Base-by-base conservation (phyloP, 2,113 vertebrate genomes). In the Otolemur garnettii region DNA sequence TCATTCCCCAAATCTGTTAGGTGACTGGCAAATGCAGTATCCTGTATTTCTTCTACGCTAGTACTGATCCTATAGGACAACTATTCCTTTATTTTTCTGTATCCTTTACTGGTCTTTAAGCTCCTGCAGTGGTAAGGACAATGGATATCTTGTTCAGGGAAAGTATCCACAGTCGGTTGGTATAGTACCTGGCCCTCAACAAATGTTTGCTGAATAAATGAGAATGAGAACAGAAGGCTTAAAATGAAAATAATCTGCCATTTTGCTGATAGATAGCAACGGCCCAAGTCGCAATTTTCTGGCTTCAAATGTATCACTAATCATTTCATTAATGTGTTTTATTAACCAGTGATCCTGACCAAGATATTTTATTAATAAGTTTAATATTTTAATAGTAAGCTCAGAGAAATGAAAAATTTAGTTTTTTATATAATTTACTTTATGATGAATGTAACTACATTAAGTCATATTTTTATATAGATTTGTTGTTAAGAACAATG, bases 341-440 rank as follows among this genome's bases (percentile, higher is more conserved):
- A 33, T 77, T 42, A 86, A 82, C 38, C 55, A 82, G n/a, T 87
- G 68, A 94, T 24, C 26, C 30, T 86, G 75, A 62, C 66, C 78
- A 89, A 92, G 38, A 95, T 69, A 78, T 13, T 71, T 88, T n/a
- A 92, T 80, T 82, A 88, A 62, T 22, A 91, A 82, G 87, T 30
- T 93, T 80, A 86, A 75, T 87, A 64, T 50, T 93, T 90, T 81
- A 92, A 15, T 72, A 92, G 87, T 84, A 94, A 74, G 71, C 57
- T 77, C 26, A 87, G 77, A 95, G 69, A 66, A 93, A 88, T 42
- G 33, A 79, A 62, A 93, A 80, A 62, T 91, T 38, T 72, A 83
- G 26, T 90, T 57, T 57, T 66, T 7, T 9, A n/a, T n/a, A 60
- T 10, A 92, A 78, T 90, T 71, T 88, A 50, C 53, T 93, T 50